These are phyloP conservation scores for Noctua pronuba DNA, from an alignment of 2,888 invertebrate species.

Conservation along the genomic window DNA sequence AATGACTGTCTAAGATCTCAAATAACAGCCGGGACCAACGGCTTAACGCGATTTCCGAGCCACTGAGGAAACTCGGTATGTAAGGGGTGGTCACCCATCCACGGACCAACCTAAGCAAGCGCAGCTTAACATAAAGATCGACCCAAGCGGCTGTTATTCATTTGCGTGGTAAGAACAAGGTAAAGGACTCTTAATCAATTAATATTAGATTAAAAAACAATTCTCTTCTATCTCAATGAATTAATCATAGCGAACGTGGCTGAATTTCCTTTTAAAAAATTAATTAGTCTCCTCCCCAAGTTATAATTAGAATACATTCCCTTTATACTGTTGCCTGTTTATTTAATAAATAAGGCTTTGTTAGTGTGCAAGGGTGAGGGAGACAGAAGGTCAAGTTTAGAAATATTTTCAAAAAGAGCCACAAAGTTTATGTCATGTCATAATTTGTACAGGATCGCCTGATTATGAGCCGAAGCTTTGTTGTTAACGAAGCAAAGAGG, in stretches of 20 bases:
- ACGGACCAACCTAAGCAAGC: not conserved
- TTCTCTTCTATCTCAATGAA: conserved; percentile 45
- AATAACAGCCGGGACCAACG: too few relatives aligned
- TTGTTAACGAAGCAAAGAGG: not conserved
- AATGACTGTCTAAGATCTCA: too few relatives aligned
- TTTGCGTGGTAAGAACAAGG: not conserved
- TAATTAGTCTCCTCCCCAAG: conserved; percentile 58
- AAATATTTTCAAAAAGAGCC: too few relatives aligned
- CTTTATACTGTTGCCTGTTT: conserved; percentile 73
- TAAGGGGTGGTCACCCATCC: not conserved
- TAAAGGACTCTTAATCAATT: conserved; percentile 44
- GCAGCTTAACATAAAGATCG: not conserved
- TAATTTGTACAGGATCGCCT: too few relatives aligned
- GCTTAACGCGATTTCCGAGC: too few relatives aligned
- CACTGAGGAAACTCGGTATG: too few relatives aligned
- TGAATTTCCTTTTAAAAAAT: conserved; percentile 59
- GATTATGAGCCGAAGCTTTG: not conserved
- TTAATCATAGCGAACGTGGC: conserved; percentile 44
- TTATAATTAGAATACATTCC: conserved; percentile 74
- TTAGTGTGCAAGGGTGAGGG: conserved; percentile 48
- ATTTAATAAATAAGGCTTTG: conserved; percentile 77
- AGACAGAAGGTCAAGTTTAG: conserved; percentile 40
- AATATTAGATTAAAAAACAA: conserved; percentile 51
- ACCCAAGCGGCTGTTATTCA: not conserved
- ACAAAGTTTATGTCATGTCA: too few relatives aligned